These are phyloP conservation scores for Agrotis ipsilon DNA, from an alignment of 2,888 invertebrate genomes.

Conservation along the genomic window DNA sequence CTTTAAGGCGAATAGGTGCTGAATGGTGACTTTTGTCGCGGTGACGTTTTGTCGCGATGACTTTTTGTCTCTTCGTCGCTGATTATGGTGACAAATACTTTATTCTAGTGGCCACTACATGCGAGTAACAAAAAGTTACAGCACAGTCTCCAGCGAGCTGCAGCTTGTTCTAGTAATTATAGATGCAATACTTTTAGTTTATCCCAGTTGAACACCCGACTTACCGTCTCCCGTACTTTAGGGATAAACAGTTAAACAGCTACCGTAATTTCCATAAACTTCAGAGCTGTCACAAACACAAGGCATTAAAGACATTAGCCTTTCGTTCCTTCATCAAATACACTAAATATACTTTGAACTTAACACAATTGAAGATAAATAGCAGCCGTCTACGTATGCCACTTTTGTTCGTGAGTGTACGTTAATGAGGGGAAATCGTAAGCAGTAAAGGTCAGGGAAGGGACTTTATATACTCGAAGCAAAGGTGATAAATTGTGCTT, in stretches of 20 bases:
- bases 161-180: neutral
- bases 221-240: neutral
- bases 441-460: slow-evolving; percentile 7
- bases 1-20: too few species aligned
- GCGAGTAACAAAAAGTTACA: too few species aligned
- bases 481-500: slow-evolving; percentile 18
- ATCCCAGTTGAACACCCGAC: neutral
- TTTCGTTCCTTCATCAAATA: slow-evolving; percentile 9
- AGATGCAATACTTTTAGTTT: neutral
- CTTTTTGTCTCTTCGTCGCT: too few species aligned
- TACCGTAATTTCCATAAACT: slow-evolving; percentile 12
- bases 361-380: slow-evolving; percentile 35
- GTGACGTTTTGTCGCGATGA: too few species aligned
- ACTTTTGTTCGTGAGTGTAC: slow-evolving; percentile 14
- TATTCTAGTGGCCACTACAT: too few species aligned
- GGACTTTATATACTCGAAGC: slow-evolving; percentile 1
- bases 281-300: slow-evolving; percentile 26
- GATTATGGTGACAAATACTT: too few species aligned
- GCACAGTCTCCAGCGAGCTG: too few species aligned
- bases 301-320: slow-evolving; percentile 5
- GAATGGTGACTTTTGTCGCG: too few species aligned
- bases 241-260: neutral
- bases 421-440: neutral
- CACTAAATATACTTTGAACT: slow-evolving; percentile 6
- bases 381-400: neutral